Evolutionary conservation across 2,888 invertebrate genomes (phyloP).

Genomic region (Ennomos quercinarius): DNA sequence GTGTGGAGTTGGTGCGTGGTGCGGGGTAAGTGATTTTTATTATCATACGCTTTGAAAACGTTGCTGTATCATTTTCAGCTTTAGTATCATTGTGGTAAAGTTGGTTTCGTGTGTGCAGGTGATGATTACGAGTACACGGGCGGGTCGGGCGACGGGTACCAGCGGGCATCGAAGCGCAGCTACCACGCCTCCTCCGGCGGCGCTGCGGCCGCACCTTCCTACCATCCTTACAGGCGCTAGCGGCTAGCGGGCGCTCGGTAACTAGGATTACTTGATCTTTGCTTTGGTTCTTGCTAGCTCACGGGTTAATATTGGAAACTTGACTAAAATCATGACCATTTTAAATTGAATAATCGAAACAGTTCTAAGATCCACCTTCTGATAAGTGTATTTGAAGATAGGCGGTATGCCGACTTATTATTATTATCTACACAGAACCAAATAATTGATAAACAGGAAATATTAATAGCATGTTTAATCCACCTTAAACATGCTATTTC

Average conservation of each 20-base stretch:
- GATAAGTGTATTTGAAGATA: too few species aligned
- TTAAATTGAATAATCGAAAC: too few species aligned
- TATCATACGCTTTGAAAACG: slow-evolving; percentile 44
- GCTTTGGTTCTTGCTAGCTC: slow-evolving; percentile 35
- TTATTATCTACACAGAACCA: too few species aligned
- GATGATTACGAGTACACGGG: slow-evolving; percentile 83
- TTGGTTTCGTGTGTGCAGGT: slow-evolving; percentile 54
- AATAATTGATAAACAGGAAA: too few species aligned
- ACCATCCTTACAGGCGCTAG: slow-evolving; percentile 82
- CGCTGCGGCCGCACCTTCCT: slow-evolving; percentile 73
- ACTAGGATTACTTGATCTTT: slow-evolving; percentile 15
- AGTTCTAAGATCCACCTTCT: too few species aligned
- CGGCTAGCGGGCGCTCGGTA: slow-evolving; percentile 48
- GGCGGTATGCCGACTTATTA: too few species aligned
- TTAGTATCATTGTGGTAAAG: slow-evolving; percentile 23
- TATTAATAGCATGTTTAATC: too few species aligned
- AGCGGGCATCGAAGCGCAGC: slow-evolving; percentile 76
- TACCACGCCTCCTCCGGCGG: slow-evolving; percentile 71
- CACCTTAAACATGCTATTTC: too few species aligned
- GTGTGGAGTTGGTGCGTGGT: slow-evolving; percentile 76
- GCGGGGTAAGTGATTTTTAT: slow-evolving; percentile 74
- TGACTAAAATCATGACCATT: too few species aligned
- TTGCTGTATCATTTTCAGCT: slow-evolving; percentile 38
- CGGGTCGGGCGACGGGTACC: slow-evolving; percentile 80
- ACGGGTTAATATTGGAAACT: slow-evolving; percentile 1